Evolutionary conservation across 2,888 invertebrate species (phyloP).

Genomic region (Sarcophaga rosellei): DNA sequence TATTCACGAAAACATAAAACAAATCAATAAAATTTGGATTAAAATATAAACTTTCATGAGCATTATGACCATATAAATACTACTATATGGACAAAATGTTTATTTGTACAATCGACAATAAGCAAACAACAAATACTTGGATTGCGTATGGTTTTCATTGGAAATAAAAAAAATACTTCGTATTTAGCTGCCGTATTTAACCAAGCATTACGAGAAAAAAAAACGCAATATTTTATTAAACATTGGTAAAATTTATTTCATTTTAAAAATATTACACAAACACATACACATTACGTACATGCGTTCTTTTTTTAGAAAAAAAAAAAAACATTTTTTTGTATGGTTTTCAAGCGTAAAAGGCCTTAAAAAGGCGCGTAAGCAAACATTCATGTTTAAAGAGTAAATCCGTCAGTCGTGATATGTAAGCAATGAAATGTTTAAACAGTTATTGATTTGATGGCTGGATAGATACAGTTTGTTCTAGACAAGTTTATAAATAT

Average conservation of each 20-base stretch:
- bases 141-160: not conserved
- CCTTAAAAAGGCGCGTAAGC: not conserved
- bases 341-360: not conserved
- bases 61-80: slow-evolving; percentile 33
- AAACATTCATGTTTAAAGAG: not conserved
- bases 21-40: slow-evolving; percentile 52
- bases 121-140: not conserved
- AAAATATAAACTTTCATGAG: slow-evolving; percentile 55
- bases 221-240: not conserved
- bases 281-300: not conserved
- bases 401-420: not conserved
- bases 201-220: not conserved
- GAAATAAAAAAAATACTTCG: not conserved
- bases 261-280: not conserved
- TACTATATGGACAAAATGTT: slow-evolving; percentile 16
- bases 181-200: not conserved
- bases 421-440: not conserved
- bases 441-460: not conserved
- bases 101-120: slow-evolving; percentile 18
- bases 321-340: not conserved
- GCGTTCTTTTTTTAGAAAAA: too few relatives aligned
- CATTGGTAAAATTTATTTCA: slow-evolving; percentile 3
- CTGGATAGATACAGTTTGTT: not conserved
- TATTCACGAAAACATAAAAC: slow-evolving; percentile 15
- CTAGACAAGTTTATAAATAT: not conserved